phyloP scores from a whole-genome alignment of 2,797 vertebrate species.

The Avahi laniger region DNA sequence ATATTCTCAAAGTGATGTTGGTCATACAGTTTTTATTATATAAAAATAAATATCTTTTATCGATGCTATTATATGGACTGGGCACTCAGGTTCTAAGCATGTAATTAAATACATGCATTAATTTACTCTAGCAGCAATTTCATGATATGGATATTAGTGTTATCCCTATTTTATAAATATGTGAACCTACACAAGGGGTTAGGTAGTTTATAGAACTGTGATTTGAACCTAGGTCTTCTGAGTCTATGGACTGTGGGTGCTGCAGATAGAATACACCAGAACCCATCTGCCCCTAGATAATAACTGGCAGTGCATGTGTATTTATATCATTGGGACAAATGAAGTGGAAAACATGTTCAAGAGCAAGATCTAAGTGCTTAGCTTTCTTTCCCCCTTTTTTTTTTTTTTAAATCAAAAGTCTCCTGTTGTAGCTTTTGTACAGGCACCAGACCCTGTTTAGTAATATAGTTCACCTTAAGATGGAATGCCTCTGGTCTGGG shows the following conservation, averaged over 20 bases:
- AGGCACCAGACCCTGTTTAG: background rate
- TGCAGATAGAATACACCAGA: background rate
- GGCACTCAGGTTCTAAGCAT: background rate
- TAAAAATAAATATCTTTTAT: background rate
- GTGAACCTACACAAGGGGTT: background rate
- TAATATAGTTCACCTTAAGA: background rate
- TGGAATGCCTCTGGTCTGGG: background rate
- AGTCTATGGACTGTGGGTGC: background rate
- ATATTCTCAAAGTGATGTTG: background rate
- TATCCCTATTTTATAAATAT: background rate
- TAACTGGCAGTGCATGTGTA: background rate
- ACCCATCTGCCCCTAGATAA: background rate
- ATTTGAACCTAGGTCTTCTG: background rate
- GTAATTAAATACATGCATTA: background rate
- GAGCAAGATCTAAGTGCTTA: background rate
- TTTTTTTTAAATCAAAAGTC: background rate
- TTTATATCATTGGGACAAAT: slow-evolving; percentile 20
- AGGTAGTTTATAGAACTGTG: background rate
- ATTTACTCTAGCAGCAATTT: background rate
- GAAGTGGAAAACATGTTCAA: background rate
- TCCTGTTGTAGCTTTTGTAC: background rate
- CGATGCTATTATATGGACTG: background rate
- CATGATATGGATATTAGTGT: background rate
- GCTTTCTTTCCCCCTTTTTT: background rate
- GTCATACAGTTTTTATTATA: background rate